Evolutionary conservation across 2,888 invertebrate genomes (phyloP).

Genomic region (Macroteleia sp.): DNA sequence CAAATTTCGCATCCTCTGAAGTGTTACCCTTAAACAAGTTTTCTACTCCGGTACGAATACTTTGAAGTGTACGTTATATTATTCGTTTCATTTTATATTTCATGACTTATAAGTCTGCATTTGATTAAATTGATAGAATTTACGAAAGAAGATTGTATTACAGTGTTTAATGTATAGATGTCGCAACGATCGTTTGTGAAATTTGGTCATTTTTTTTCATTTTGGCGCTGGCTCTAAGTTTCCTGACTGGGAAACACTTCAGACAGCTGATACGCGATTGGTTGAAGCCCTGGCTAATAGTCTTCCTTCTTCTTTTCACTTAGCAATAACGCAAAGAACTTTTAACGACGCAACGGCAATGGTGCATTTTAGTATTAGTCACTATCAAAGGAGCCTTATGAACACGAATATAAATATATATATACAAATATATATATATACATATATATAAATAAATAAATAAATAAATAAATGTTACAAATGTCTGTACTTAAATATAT

Average conservation of each 20-base stretch:
- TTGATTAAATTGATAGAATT: too few species aligned
- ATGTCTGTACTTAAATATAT: constrained; percentile 48
- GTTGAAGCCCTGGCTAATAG: constrained; percentile 19
- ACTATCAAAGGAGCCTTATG: constrained; percentile 80
- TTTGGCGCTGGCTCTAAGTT: constrained; percentile 24
- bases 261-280: constrained; percentile 39
- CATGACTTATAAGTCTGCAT: too few species aligned
- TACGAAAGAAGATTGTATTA: too few species aligned
- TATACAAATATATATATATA: constrained; percentile 64
- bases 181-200: neutral
- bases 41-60: too few species aligned
- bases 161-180: too few species aligned
- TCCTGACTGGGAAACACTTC: neutral
- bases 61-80: too few species aligned
- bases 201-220: neutral
- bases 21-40: too few species aligned
- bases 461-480: constrained; percentile 42
- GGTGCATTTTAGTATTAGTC: constrained; percentile 75
- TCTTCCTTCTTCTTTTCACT: constrained; percentile 27
- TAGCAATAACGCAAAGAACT: constrained; percentile 23
- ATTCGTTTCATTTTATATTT: too few species aligned
- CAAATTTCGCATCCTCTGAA: too few species aligned
- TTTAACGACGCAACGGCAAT: constrained; percentile 60
- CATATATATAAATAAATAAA: constrained; percentile 62
- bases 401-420: constrained; percentile 66